These are phyloP conservation scores for Brachylomia viminalis DNA, from an alignment of 2,888 invertebrate species.

Conservation along the genomic window DNA sequence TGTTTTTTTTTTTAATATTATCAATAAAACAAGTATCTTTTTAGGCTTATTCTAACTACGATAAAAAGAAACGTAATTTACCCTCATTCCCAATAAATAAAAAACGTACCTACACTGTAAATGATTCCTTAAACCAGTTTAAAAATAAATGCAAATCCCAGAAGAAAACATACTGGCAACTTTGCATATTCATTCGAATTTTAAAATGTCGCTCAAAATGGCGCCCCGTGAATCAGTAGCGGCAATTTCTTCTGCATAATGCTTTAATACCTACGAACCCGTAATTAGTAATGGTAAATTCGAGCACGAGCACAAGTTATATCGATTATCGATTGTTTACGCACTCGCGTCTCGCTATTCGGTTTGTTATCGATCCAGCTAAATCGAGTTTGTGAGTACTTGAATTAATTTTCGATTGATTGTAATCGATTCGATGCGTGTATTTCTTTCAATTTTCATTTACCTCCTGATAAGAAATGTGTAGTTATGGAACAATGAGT, in stretches of 20 bases:
- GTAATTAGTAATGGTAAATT: conserved; percentile 88
- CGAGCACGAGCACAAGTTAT: conserved; percentile 73
- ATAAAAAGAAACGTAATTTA: neutral
- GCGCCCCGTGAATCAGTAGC: conserved; percentile 86
- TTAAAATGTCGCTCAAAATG: conserved; percentile 87
- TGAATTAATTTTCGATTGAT: conserved; percentile 74
- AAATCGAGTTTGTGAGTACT: conserved; percentile 67
- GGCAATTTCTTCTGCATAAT: conserved; percentile 84
- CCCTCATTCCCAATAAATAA: neutral
- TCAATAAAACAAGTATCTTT: conserved; percentile 1
- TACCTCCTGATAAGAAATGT: conserved; percentile 48
- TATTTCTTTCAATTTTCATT: conserved; percentile 62
- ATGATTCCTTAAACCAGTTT: conserved; percentile 38
- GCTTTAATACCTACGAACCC: conserved; percentile 86
- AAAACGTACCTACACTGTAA: neutral
- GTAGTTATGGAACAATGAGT: conserved; percentile 25
- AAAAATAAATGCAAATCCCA: conserved; percentile 32
- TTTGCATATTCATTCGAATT: conserved; percentile 81
- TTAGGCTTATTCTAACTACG: neutral
- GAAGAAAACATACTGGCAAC: conserved; percentile 27
- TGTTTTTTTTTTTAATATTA: no score
- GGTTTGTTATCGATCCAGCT: conserved; percentile 69
- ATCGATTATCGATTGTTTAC: conserved; percentile 83
- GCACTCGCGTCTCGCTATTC: conserved; percentile 75
- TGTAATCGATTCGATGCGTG: conserved; percentile 80